Percentiles rank a stretch among this genome's conserved stretches.
These are phyloP conservation scores for Echinops telfairi DNA, from an alignment of 2,113 vertebrate species.

Conservation along the genomic window DNA sequence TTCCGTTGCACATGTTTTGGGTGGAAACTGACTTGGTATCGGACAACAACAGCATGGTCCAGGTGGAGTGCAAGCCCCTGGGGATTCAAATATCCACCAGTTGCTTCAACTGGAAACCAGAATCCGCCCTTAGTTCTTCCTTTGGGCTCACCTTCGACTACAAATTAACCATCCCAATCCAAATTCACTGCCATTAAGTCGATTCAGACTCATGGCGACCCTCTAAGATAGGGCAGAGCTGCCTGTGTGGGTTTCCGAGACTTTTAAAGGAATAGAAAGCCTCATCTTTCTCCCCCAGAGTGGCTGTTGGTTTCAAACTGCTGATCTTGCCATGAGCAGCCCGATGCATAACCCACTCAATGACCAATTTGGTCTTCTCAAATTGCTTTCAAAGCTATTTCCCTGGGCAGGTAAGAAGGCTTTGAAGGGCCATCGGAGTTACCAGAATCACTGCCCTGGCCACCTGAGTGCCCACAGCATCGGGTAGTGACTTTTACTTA, in stretches of 20 bases:
- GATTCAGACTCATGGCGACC: no score
- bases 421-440: not conserved
- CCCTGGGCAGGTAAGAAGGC: not conserved
- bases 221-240: no score
- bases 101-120: not conserved
- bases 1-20: no score
- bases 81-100: not conserved
- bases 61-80: not conserved
- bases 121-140: not conserved
- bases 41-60: not conserved
- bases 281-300: no score
- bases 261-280: no score
- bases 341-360: no score
- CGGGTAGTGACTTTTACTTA: not conserved
- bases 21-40: not conserved
- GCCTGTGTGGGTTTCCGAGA: no score
- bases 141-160: not conserved
- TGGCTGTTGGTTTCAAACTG: no score
- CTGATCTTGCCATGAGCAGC: not conserved
- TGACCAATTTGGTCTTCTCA: no score
- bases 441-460: not conserved
- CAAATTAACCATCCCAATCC: not conserved
- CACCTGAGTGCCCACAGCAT: rapidly evolving
- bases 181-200: no score
- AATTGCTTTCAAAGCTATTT: not conserved